Conservation (phyloP, 2,888 invertebrate species). For the Patella caerulea region DNA sequence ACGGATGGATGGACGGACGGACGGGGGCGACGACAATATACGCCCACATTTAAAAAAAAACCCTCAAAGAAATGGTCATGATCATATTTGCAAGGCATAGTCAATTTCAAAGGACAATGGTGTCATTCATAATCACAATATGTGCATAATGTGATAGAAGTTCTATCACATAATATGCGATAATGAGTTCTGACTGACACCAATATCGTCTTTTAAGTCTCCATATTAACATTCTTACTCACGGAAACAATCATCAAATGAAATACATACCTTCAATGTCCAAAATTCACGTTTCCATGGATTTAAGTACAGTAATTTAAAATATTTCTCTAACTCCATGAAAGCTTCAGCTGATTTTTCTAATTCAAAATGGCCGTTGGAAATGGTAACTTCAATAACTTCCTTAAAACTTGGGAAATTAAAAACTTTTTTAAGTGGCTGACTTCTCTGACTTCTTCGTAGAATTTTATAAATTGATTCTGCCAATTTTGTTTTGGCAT, state of each 20-base stretch:
- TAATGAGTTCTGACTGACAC: not conserved
- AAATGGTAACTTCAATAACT: slow-evolving; percentile 31
- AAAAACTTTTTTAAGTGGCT: slow-evolving; percentile 29
- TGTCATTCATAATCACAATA: too few relatives aligned
- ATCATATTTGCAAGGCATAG: too few relatives aligned
- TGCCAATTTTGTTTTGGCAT: slow-evolving; percentile 10
- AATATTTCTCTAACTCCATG: slow-evolving; percentile 43
- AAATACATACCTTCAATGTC: slow-evolving; percentile 44
- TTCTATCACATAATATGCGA: not conserved
- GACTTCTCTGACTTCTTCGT: slow-evolving; percentile 30
- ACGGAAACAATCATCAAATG: too few relatives aligned
- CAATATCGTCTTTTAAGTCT: not conserved
- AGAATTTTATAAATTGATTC: slow-evolving; percentile 24
- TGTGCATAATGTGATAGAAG: too few relatives aligned
- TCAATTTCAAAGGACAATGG: too few relatives aligned
- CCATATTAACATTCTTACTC: not conserved
- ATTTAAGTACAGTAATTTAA: slow-evolving; percentile 40
- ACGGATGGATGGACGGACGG: too few relatives aligned
- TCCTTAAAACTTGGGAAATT: slow-evolving; percentile 27
- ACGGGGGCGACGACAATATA: too few relatives aligned
- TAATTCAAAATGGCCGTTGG: slow-evolving; percentile 35
- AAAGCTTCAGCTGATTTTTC: slow-evolving; percentile 47
- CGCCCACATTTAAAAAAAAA: too few relatives aligned
- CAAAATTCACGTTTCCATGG: slow-evolving; percentile 53
- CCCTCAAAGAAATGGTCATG: too few relatives aligned